These are phyloP conservation scores for Nezara viridula DNA, from an alignment of 2,888 invertebrate genomes.

Conservation along the genomic window DNA sequence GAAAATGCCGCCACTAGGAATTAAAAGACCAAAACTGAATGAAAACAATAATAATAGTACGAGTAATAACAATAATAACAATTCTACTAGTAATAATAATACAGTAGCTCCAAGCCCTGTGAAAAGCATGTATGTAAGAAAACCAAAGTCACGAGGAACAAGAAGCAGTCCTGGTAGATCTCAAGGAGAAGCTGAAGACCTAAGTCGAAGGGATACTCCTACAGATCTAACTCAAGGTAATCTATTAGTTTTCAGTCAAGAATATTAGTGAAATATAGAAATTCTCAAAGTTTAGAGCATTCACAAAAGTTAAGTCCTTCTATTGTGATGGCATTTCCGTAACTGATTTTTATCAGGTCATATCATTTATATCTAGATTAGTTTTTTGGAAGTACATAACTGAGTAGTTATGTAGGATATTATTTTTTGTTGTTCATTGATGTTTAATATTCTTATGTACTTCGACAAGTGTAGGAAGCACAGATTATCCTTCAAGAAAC, in stretches of 20 bases:
- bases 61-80: conserved; percentile 56
- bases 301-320: neutral
- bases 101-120: conserved; percentile 60
- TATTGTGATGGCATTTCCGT: too few relatives aligned
- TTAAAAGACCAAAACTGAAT: conserved; percentile 61
- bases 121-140: conserved; percentile 63
- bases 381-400: too few relatives aligned
- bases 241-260: neutral
- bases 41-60: conserved; percentile 61
- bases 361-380: too few relatives aligned
- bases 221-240: conserved; percentile 63
- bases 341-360: too few relatives aligned
- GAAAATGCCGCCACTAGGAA: conserved; percentile 61
- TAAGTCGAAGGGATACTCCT: conserved; percentile 54
- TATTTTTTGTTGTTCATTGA: too few relatives aligned
- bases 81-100: conserved; percentile 61
- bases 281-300: neutral
- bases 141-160: conserved; percentile 59
- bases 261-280: neutral
- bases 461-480: too few relatives aligned
- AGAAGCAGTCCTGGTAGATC: conserved; percentile 55
- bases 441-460: too few relatives aligned
- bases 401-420: too few relatives aligned
- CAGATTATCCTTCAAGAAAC: too few relatives aligned
- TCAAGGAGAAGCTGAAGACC: conserved; percentile 59